A percentile compares a stretch with the other conserved stretches of the same genome.
Evolutionary conservation across 2,797 vertebrate genomes (phyloP).

Genomic region (Okamejei kenojei): DNA sequence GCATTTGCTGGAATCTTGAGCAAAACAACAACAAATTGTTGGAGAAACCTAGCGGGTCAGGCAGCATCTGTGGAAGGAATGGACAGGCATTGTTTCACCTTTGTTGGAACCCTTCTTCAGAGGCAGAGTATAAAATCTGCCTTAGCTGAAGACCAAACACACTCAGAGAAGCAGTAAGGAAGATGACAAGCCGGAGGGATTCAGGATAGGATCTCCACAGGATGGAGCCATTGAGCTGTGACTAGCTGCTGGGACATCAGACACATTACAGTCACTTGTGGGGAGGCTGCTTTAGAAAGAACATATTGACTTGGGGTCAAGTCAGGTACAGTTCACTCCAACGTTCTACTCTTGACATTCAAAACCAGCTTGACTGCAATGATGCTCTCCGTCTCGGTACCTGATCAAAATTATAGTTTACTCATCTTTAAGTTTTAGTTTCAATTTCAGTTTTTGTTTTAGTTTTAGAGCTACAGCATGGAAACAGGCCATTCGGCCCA

Average conservation of each 20-base stretch:
- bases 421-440: not conserved
- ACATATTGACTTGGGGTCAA: not conserved
- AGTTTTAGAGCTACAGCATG: no score
- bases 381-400: not conserved
- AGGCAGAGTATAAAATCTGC: no score
- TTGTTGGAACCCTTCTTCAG: no score
- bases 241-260: not conserved
- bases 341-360: not conserved
- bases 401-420: not conserved
- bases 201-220: not conserved
- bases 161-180: not conserved
- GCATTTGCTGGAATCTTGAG: no score
- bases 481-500: no score
- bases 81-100: no score
- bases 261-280: not conserved
- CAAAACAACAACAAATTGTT: no score
- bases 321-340: not conserved
- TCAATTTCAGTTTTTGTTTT: no score
- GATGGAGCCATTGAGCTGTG: not conserved
- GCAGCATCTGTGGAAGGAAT: no score
- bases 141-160: not conserved
- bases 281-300: not conserved
- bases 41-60: no score
- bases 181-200: not conserved
- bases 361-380: no score